These are phyloP conservation scores for Celastrina argiolus DNA, from an alignment of 2,888 invertebrate species.

Conservation along the genomic window DNA sequence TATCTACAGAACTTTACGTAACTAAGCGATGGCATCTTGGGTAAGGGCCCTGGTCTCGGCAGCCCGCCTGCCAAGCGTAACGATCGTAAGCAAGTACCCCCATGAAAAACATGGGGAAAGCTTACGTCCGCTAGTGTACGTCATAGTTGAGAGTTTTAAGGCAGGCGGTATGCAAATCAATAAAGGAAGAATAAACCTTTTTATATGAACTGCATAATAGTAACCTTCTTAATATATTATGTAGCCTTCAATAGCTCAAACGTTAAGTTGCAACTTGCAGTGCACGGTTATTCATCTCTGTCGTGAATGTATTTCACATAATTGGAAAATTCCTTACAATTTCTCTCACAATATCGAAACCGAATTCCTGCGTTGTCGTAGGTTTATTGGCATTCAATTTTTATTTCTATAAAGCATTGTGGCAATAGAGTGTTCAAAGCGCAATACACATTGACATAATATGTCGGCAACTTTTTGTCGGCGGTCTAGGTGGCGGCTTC, in stretches of 20 bases:
- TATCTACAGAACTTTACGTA: too few relatives aligned
- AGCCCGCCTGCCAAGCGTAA: too few relatives aligned
- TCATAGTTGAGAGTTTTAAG: too few relatives aligned
- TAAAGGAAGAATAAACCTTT: neutral
- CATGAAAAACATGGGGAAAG: too few relatives aligned
- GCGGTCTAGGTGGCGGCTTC: too few relatives aligned
- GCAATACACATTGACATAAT: too few relatives aligned
- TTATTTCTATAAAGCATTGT: neutral
- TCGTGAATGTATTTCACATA: conserved; percentile 10
- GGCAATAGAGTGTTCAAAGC: too few relatives aligned
- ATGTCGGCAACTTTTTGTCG: too few relatives aligned
- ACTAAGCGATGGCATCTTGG: too few relatives aligned
- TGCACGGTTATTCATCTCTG: neutral
- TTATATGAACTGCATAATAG: neutral
- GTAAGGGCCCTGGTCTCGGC: too few relatives aligned
- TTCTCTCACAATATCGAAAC: neutral
- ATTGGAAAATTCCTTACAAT: conserved; percentile 10
- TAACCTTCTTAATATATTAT: neutral
- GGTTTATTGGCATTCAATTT: conserved; percentile 18
- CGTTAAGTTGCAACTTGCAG: neutral
- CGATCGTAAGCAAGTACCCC: too few relatives aligned
- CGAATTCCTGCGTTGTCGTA: neutral
- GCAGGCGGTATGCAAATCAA: neutral
- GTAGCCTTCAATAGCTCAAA: neutral
- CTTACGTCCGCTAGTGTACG: too few relatives aligned